Evolutionary conservation across 2,888 invertebrate species (phyloP).

Genomic region (Plebejus argus): DNA sequence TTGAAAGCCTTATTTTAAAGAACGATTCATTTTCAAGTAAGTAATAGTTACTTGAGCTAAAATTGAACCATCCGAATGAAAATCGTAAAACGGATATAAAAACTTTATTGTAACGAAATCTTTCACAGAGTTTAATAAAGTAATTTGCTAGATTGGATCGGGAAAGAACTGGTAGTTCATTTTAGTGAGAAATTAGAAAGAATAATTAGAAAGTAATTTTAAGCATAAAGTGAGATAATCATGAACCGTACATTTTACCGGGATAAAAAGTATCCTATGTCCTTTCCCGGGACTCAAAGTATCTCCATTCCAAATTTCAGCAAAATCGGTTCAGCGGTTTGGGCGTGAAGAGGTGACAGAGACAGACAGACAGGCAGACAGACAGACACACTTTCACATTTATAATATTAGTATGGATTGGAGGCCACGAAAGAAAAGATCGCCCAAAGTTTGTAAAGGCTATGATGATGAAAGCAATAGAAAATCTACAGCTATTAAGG

Average conservation of each 20-base stretch:
- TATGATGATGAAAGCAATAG: background rate
- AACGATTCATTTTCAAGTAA: constrained; percentile 9
- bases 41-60: background rate
- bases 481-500: background rate
- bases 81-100: constrained; percentile 3
- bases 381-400: too few species aligned
- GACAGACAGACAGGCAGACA: too few species aligned
- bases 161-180: background rate
- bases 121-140: background rate
- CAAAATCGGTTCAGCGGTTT: too few species aligned
- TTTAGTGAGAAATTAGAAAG: background rate
- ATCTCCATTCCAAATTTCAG: too few species aligned
- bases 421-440: too few species aligned
- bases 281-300: too few species aligned
- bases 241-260: too few species aligned
- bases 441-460: background rate
- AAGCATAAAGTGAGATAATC: too few species aligned
- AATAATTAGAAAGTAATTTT: too few species aligned
- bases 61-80: background rate
- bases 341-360: too few species aligned
- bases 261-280: too few species aligned
- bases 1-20: background rate
- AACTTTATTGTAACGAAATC: background rate
- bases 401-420: too few species aligned
- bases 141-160: background rate